phyloP scores from a whole-genome alignment of 2,888 invertebrate species.

The Stramonita haemastoma region DNA sequence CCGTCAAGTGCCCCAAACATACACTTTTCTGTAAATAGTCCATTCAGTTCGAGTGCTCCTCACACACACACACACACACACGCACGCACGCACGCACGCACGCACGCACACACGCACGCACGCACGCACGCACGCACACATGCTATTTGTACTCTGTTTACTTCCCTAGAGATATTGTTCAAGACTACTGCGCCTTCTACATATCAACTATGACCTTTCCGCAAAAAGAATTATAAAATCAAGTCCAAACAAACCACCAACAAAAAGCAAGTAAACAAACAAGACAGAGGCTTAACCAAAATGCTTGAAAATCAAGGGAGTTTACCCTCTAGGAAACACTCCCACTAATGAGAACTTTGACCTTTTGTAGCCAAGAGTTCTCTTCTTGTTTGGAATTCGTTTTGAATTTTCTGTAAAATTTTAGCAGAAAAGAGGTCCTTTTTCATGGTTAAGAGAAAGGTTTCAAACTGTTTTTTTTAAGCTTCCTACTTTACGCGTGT shows the following conservation, averaged over 20 bases:
- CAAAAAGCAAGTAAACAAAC: background rate
- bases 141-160: background rate
- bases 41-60: background rate
- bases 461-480: too few relatives aligned
- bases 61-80: background rate
- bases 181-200: background rate
- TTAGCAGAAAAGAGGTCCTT: too few relatives aligned
- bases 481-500: too few relatives aligned
- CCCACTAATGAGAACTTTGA: too few relatives aligned
- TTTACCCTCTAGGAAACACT: too few relatives aligned
- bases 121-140: background rate
- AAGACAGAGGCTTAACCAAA: background rate
- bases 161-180: background rate
- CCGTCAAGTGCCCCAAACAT: background rate
- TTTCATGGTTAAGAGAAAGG: too few relatives aligned
- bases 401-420: too few relatives aligned
- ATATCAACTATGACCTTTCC: background rate
- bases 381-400: too few relatives aligned
- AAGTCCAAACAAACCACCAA: too few relatives aligned
- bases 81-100: background rate
- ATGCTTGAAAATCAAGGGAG: too few relatives aligned
- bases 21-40: background rate
- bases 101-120: background rate
- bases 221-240: background rate
- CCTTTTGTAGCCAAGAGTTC: too few relatives aligned